Conservation (phyloP, 1,140 invertebrate genomes). For the Lepidurus arcticus region DNA sequence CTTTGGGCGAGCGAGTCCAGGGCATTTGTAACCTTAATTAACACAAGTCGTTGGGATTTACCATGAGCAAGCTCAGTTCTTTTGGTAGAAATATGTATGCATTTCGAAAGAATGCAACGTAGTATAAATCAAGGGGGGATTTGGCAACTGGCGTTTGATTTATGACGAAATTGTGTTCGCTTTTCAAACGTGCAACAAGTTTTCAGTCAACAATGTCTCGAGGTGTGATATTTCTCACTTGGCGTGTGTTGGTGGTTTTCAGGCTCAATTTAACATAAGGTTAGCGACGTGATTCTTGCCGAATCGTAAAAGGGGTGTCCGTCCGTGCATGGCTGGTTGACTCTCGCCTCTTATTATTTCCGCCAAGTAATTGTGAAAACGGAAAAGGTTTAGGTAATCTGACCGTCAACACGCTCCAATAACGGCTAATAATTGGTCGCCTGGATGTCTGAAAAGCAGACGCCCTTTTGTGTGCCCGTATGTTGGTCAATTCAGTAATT, state of each 20-base stretch:
- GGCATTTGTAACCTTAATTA: no score
- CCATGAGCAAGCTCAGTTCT: no score
- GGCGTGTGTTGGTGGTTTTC: neutral
- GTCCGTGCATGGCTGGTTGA: neutral
- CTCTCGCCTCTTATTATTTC: neutral
- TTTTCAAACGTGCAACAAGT: neutral
- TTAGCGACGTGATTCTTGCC: neutral
- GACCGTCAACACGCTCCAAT: conserved; percentile 2
- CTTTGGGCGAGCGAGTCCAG: no score
- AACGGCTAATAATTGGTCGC: neutral
- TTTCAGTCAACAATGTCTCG: neutral
- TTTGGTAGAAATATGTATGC: no score
- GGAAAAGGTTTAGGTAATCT: neutral
- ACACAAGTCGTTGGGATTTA: no score
- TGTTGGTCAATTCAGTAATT: no score
- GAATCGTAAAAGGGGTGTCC: neutral
- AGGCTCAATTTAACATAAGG: neutral
- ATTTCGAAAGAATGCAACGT: no score
- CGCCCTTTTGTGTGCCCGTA: neutral
- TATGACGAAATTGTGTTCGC: neutral
- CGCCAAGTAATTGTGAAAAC: conserved; percentile 4
- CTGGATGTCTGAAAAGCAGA: neutral
- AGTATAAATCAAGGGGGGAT: no score
- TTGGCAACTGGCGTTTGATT: neutral
- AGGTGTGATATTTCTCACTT: conserved; percentile 1